Conservation (phyloP, 2,797 vertebrate genomes). For the Schizopygopsis pylzovi region DNA sequence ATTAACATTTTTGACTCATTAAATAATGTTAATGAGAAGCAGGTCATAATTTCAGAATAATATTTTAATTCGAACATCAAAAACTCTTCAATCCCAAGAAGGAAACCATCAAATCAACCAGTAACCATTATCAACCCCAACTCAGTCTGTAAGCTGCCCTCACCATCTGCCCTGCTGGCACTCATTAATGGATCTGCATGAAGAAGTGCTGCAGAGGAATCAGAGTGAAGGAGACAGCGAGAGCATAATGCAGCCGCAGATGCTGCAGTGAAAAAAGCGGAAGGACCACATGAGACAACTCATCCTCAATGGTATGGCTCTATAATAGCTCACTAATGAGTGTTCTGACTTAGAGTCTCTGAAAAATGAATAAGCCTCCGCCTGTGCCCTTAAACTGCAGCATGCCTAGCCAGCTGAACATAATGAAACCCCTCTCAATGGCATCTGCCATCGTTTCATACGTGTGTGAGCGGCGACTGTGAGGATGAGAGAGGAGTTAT, state of each 20-base stretch:
- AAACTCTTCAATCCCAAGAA: constrained; percentile 26
- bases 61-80: constrained; percentile 11
- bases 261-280: constrained; percentile 52
- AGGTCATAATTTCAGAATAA: background rate
- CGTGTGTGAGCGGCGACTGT: background rate
- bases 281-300: constrained; percentile 42
- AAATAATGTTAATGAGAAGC: background rate
- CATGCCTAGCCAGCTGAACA: constrained; percentile 29
- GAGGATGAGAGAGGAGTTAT: constrained; percentile 20
- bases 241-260: constrained; percentile 47
- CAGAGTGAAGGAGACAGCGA: constrained; percentile 37
- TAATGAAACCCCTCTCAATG: constrained; percentile 33
- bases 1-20: background rate
- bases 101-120: constrained; percentile 39
- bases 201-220: constrained; percentile 39
- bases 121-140: constrained; percentile 41
- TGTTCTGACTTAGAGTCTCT: constrained; percentile 49
- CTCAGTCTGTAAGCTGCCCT: constrained; percentile 44
- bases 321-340: constrained; percentile 58
- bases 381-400: constrained; percentile 33
- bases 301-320: constrained; percentile 43
- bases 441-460: constrained; percentile 37
- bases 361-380: constrained; percentile 54
- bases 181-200: constrained; percentile 49
- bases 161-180: constrained; percentile 56